phyloP scores from a whole-genome alignment of 1,140 invertebrate species.

The Aphaenogaster rudis region DNA sequence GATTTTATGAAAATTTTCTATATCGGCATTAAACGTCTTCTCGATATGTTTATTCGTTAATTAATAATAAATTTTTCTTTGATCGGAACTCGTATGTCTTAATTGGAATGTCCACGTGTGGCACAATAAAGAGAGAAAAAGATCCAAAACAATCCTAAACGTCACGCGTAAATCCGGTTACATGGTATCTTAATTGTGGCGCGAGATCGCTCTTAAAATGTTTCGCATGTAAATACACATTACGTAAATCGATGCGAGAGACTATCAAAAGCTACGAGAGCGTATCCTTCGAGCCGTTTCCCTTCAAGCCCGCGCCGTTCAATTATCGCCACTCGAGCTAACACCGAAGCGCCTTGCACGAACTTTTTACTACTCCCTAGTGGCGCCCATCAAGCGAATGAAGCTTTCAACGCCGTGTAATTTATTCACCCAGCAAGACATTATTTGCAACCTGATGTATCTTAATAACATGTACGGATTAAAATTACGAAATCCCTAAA shows the following conservation, averaged over 20 bases:
- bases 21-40: not conserved
- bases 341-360: constrained; percentile 46
- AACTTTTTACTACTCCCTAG: constrained; percentile 61
- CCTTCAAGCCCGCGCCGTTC: constrained; percentile 33
- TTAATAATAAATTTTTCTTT: not conserved
- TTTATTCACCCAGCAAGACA: constrained; percentile 58
- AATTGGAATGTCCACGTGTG: not conserved
- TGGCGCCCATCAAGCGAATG: constrained; percentile 38
- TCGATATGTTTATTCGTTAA: not conserved
- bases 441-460: constrained; percentile 11
- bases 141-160: not conserved
- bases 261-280: not conserved
- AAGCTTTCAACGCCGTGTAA: constrained; percentile 56
- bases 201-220: constrained; percentile 23
- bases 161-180: constrained; percentile 46
- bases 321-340: constrained; percentile 71
- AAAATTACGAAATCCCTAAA: constrained; percentile 8
- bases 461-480: constrained; percentile 47
- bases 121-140: not conserved
- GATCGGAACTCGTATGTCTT: not conserved
- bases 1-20: not conserved
- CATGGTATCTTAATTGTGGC: not conserved
- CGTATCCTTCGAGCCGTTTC: constrained; percentile 40
- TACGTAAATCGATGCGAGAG: constrained; percentile 34
- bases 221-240: constrained; percentile 19